Evolutionary conservation across 2,113 vertebrate species (phyloP).

Genomic region (Clarias magur): DNA sequence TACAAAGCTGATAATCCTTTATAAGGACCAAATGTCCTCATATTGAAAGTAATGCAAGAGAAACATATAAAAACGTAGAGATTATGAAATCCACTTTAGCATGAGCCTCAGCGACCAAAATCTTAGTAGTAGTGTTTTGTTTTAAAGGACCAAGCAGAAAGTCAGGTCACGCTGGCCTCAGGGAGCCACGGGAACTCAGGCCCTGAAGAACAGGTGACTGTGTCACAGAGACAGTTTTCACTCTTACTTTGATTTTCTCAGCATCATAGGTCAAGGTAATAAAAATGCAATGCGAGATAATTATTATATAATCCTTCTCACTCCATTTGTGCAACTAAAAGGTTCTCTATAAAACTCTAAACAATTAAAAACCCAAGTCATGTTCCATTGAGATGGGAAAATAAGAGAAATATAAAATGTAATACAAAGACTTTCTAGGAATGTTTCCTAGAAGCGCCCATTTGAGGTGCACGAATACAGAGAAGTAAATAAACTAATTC

Average conservation of each 20-base stretch:
- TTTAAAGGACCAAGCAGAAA: constrained; percentile 47
- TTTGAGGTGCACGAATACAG: no score
- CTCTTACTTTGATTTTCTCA: constrained; percentile 63
- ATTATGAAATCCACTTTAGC: not conserved
- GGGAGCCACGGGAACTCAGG: constrained; percentile 74
- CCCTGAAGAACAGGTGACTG: constrained; percentile 74
- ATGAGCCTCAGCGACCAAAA: not conserved
- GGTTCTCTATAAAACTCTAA: not conserved
- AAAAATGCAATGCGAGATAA: constrained; percentile 22
- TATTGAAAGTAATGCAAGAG: not conserved
- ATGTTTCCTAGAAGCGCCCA: not conserved
- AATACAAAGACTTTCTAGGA: not conserved
- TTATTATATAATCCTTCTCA: not conserved
- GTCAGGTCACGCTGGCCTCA: constrained; percentile 61
- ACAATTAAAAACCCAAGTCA: not conserved
- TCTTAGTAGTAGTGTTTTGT: not conserved
- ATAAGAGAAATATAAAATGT: not conserved
- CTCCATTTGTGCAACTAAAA: not conserved
- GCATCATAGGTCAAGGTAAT: constrained; percentile 58
- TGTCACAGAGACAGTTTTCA: constrained; percentile 58
- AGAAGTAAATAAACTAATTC: not conserved
- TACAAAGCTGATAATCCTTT: not conserved
- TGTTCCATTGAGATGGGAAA: not conserved
- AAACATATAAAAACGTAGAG: not conserved
- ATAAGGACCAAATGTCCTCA: not conserved